Conservation (phyloP, 2,888 invertebrate genomes). For the Pharmacophagus antenor region DNA sequence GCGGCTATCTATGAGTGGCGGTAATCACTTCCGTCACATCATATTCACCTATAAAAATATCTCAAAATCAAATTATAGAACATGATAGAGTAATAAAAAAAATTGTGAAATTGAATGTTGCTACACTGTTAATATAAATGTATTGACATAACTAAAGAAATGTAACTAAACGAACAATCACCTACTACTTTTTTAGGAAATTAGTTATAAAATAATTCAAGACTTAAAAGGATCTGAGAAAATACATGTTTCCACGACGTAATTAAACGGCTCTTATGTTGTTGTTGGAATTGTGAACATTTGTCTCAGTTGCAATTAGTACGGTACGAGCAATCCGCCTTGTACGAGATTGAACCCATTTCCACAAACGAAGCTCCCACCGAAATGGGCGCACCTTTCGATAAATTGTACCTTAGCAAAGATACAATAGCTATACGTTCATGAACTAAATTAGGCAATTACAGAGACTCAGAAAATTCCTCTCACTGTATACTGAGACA, state of each 20-base stretch:
- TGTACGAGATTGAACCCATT: conserved; percentile 40
- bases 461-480: conserved; percentile 13
- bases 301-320: conserved; percentile 45
- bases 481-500: background rate
- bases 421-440: background rate
- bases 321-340: conserved; percentile 29
- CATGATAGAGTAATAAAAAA: no score
- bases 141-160: no score
- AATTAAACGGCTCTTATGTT: conserved; percentile 36
- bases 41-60: no score
- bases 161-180: background rate
- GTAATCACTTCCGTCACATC: no score
- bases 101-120: no score
- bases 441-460: conserved; percentile 3
- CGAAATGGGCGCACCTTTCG: conserved; percentile 18
- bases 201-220: conserved; percentile 6
- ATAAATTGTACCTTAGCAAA: conserved; percentile 13
- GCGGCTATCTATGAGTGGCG: no score
- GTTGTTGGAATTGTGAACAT: conserved; percentile 40
- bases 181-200: background rate
- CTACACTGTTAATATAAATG: no score
- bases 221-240: conserved; percentile 11
- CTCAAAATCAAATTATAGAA: no score
- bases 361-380: conserved; percentile 28
- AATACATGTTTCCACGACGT: conserved; percentile 16